phyloP scores from a whole-genome alignment of 1,140 invertebrate species.

The Tetraneura akinire region DNA sequence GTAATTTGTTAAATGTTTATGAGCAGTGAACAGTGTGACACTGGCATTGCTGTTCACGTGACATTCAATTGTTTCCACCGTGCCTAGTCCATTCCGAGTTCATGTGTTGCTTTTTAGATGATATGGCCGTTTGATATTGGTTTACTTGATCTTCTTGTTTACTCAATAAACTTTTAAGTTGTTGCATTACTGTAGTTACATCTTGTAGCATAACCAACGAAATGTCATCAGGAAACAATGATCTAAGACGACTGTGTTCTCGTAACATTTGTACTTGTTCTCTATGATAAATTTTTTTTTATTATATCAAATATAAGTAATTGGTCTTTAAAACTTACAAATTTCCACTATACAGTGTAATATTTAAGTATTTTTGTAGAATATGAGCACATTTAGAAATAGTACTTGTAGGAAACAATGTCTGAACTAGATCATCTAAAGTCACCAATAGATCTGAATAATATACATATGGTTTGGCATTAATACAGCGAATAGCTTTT shows the following conservation, averaged over 20 bases:
- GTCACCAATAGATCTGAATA: constrained; percentile 80
- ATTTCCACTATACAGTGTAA: constrained; percentile 3
- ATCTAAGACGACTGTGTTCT: background rate
- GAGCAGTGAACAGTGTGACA: too few relatives aligned
- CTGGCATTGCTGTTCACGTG: too few relatives aligned
- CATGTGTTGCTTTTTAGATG: background rate
- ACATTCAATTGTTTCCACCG: too few relatives aligned
- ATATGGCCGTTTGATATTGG: background rate
- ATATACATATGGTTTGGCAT: constrained; percentile 80
- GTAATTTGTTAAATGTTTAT: too few relatives aligned
- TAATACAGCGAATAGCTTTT: constrained; percentile 80
- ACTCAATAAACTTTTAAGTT: background rate
- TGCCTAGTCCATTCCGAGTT: constrained; percentile 51
- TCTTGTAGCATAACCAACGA: constrained; percentile 4
- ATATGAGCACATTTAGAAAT: background rate
- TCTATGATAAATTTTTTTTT: background rate
- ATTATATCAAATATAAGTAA: background rate
- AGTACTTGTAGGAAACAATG: background rate
- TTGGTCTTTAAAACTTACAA: background rate
- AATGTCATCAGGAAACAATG: background rate
- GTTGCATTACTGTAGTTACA: background rate
- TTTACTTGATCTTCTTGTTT: constrained; percentile 58
- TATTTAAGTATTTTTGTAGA: constrained; percentile 5
- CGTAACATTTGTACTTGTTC: constrained; percentile 15
- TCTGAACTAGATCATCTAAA: constrained; percentile 65